Evolutionary conservation across 1,140 invertebrate genomes (phyloP).

Genomic region (Zaprionus taronus): DNA sequence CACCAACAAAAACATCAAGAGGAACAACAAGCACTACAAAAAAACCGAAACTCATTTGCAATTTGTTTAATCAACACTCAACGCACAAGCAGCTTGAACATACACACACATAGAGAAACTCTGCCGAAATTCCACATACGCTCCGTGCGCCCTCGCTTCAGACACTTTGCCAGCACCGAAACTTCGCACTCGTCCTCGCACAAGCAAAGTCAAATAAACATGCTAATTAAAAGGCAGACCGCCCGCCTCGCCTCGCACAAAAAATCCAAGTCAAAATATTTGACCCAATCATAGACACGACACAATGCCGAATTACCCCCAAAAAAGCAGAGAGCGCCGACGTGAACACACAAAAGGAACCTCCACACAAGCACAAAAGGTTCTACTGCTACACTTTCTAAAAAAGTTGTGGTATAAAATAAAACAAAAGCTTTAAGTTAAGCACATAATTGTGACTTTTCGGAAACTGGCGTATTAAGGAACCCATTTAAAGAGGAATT

Average conservation of each 20-base stretch:
- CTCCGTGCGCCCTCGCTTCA: conserved; percentile 35
- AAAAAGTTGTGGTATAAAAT: not conserved
- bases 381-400: not conserved
- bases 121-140: conserved; percentile 66
- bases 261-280: conserved; percentile 47
- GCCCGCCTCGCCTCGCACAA: conserved; percentile 20
- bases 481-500: no score
- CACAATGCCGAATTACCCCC: conserved; percentile 23
- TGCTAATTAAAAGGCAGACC: conserved; percentile 74
- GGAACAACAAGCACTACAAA: conserved; percentile 35
- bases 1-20: conserved; percentile 30
- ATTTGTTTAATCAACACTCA: conserved; percentile 82
- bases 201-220: conserved; percentile 79
- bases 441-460: not conserved
- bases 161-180: conserved; percentile 36
- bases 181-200: conserved; percentile 45
- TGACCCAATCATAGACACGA: conserved; percentile 68
- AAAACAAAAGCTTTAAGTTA: not conserved
- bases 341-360: not conserved
- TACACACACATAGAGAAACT: conserved; percentile 14
- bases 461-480: no score
- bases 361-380: not conserved
- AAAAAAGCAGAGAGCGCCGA: not conserved
- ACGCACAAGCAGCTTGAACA: conserved; percentile 54
- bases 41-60: conserved; percentile 78